Percentiles rank a stretch among this genome's conserved stretches.
phyloP scores from a whole-genome alignment of 2,888 invertebrate genomes.

The Ormyrus thymus region DNA sequence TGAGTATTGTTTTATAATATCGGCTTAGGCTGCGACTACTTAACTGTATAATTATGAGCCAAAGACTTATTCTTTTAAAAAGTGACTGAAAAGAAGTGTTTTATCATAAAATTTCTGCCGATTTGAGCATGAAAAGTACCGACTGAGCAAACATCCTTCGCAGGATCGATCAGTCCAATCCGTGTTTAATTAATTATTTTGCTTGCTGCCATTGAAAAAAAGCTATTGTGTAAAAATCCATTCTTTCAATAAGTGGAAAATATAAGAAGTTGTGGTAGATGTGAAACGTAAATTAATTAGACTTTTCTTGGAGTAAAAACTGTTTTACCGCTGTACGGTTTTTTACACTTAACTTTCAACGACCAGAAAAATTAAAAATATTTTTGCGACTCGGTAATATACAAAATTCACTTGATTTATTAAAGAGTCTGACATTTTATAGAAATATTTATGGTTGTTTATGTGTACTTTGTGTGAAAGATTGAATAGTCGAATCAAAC shows the following conservation, averaged over 20 bases:
- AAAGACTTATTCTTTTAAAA: no score
- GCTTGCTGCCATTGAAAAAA: conserved; percentile 24
- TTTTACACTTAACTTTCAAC: conserved; percentile 19
- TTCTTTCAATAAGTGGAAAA: conserved; percentile 7
- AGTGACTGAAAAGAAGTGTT: no score
- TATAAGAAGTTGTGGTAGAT: conserved; percentile 6
- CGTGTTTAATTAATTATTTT: conserved; percentile 15
- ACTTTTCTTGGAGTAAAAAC: background rate
- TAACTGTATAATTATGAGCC: no score
- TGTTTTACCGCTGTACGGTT: conserved; percentile 13
- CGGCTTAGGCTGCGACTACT: no score
- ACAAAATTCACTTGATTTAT: conserved; percentile 23
- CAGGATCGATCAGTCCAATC: background rate
- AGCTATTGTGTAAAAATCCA: conserved; percentile 2
- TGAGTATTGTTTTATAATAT: no score
- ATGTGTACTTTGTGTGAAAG: conserved; percentile 27
- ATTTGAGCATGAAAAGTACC: no score
- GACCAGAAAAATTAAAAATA: conserved; percentile 29
- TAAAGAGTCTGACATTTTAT: conserved; percentile 13
- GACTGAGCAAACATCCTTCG: background rate
- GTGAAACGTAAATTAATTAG: conserved; percentile 1
- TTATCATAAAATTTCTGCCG: no score
- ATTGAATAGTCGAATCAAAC: background rate
- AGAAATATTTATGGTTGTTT: conserved; percentile 19
- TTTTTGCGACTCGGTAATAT: conserved; percentile 42